Conservation (phyloP, 2,797 vertebrate genomes). For the Myripristis jacobus region DNA sequence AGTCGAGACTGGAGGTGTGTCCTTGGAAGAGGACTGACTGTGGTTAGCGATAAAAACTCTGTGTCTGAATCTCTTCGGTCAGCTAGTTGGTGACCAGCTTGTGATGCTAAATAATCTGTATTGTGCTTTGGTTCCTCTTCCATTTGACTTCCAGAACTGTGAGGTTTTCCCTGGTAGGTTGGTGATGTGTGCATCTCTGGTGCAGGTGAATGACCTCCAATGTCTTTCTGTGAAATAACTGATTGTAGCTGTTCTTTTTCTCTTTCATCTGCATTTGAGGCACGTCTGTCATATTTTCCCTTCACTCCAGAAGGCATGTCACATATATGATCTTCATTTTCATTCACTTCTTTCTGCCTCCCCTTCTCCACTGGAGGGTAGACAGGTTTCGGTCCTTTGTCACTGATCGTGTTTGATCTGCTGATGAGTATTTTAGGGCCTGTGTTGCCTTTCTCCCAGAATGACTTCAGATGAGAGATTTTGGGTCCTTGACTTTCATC, state of each 20-base stretch:
- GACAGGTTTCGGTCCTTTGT: constrained; percentile 55
- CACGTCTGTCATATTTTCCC: constrained; percentile 24
- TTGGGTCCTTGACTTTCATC: constrained; percentile 74
- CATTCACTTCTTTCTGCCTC: constrained; percentile 21
- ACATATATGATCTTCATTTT: constrained; percentile 21
- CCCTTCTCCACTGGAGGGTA: constrained; percentile 33
- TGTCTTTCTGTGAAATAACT: constrained; percentile 25
- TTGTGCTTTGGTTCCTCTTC: constrained; percentile 24
- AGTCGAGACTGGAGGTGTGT: constrained; percentile 16
- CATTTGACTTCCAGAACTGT: constrained; percentile 10
- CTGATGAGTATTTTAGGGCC: constrained; percentile 71
- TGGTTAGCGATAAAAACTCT: constrained; percentile 37
- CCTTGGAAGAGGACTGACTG: constrained; percentile 15
- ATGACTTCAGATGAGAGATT: constrained; percentile 86
- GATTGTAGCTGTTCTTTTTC: constrained; percentile 13
- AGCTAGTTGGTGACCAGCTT: background rate
- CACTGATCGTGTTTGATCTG: constrained; percentile 51
- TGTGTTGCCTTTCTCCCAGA: constrained; percentile 86
- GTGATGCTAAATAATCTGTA: constrained; percentile 38
- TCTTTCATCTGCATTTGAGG: constrained; percentile 28
- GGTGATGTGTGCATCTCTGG: background rate
- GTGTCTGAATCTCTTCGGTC: constrained; percentile 49
- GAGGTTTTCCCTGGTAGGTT: constrained; percentile 1
- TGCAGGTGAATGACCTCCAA: background rate
- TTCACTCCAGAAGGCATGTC: constrained; percentile 36